Evolutionary conservation across 1,140 invertebrate genomes (phyloP).

Genomic region (Kradibia gibbosae): DNA sequence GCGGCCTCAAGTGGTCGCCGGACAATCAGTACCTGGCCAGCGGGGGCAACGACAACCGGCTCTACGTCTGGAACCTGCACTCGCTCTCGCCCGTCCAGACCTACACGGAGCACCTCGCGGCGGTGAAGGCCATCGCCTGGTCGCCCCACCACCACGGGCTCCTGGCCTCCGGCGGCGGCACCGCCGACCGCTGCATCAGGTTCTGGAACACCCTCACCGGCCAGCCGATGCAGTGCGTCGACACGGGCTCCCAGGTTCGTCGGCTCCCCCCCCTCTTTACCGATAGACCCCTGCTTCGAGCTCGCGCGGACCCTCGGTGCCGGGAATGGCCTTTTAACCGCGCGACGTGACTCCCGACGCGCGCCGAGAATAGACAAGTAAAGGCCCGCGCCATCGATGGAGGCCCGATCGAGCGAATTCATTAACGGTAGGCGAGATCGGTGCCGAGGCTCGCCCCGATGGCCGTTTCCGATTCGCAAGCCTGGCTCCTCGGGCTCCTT

Average conservation of each 20-base stretch:
- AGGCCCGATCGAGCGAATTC: neutral
- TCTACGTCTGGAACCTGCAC: slow-evolving; percentile 98
- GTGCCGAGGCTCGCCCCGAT: neutral
- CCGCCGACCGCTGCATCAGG: slow-evolving; percentile 96
- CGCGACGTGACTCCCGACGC: neutral
- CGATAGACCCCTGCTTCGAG: neutral
- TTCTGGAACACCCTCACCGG: slow-evolving; percentile 99
- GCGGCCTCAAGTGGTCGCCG: slow-evolving; percentile 99
- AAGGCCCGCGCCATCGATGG: neutral
- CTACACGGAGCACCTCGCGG: slow-evolving; percentile 97
- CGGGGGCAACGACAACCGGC: slow-evolving; percentile 98
- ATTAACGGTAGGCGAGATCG: neutral
- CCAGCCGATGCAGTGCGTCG: slow-evolving; percentile 98
- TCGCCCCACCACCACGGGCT: slow-evolving; percentile 99
- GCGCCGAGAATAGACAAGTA: neutral
- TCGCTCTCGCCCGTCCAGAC: slow-evolving; percentile 92
- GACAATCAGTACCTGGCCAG: slow-evolving; percentile 98
- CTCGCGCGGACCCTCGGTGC: neutral
- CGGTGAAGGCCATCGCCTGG: slow-evolving; percentile 99
- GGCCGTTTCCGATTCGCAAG: no score
- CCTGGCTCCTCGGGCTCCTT: no score
- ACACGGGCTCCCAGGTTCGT: slow-evolving; percentile 91
- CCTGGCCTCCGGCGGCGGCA: slow-evolving; percentile 97
- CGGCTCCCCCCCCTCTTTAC: neutral
- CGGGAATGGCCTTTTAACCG: neutral